These are phyloP conservation scores for Helogale parvula DNA, from an alignment of 2,113 vertebrate genomes.

Conservation along the genomic window DNA sequence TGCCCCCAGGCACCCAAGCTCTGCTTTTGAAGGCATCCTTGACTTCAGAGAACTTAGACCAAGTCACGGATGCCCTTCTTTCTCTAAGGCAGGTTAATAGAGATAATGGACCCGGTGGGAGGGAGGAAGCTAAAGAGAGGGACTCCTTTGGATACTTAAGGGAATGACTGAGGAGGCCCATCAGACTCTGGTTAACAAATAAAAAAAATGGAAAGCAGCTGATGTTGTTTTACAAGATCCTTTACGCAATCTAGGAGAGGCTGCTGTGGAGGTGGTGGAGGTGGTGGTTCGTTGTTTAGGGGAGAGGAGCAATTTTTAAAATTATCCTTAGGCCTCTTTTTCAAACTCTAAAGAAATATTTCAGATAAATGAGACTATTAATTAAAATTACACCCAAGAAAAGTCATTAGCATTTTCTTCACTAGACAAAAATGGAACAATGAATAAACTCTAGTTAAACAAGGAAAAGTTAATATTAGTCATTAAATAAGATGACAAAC, in stretches of 20 bases:
- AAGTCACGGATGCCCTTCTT: background rate
- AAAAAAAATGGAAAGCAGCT: background rate
- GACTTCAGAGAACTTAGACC: constrained; percentile 58
- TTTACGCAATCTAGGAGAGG: constrained; percentile 38
- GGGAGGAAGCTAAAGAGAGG: constrained; percentile 22
- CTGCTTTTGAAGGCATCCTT: constrained; percentile 55
- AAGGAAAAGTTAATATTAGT: constrained; percentile 14
- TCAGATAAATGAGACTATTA: constrained; percentile 29
- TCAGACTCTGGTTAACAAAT: background rate
- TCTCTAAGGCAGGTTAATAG: constrained; percentile 22
- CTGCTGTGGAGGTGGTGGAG: background rate
- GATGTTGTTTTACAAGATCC: background rate
- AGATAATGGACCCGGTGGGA: constrained; percentile 25
- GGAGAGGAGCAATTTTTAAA: background rate
- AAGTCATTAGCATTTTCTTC: constrained; percentile 19
- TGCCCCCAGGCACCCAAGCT: background rate
- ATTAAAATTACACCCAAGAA: background rate
- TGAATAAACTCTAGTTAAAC: constrained; percentile 38
- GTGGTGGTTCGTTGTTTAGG: background rate
- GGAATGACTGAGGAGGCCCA: constrained; percentile 34
- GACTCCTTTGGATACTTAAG: constrained; percentile 51
- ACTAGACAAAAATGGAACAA: constrained; percentile 37
- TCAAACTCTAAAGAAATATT: constrained; percentile 45
- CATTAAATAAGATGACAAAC: constrained; percentile 41
- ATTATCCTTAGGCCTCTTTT: background rate